Conservation (phyloP, 2,797 vertebrate genomes). For the Rhyacichthys aspro region DNA sequence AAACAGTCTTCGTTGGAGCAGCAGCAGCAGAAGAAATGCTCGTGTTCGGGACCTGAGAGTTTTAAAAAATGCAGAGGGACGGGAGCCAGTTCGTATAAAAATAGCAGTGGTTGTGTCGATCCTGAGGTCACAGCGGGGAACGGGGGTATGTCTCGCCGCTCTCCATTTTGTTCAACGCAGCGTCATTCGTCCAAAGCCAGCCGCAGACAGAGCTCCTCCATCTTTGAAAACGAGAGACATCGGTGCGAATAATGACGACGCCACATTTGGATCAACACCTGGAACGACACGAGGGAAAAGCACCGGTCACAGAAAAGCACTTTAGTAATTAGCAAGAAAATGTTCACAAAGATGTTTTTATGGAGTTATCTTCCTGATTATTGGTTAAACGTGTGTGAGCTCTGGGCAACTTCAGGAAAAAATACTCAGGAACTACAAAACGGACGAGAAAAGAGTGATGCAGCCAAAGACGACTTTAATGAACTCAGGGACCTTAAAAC, state of each 20-base stretch:
- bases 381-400: too few relatives aligned
- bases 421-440: too few relatives aligned
- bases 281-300: too few relatives aligned
- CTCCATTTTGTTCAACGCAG: slow-evolving; percentile 6
- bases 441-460: too few relatives aligned
- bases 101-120: not conserved
- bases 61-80: not conserved
- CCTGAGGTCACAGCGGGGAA: slow-evolving; percentile 10
- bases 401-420: too few relatives aligned
- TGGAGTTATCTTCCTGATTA: too few relatives aligned
- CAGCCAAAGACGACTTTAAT: too few relatives aligned
- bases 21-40: slow-evolving; percentile 1
- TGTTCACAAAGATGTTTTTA: too few relatives aligned
- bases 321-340: too few relatives aligned
- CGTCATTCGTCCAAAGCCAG: not conserved
- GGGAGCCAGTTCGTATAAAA: slow-evolving; percentile 1
- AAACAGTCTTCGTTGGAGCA: slow-evolving; percentile 11
- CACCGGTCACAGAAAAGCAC: too few relatives aligned
- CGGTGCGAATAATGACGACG: not conserved
- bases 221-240: not conserved
- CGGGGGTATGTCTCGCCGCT: slow-evolving; percentile 3
- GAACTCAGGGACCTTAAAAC: too few relatives aligned
- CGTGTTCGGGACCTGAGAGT: slow-evolving; percentile 6
- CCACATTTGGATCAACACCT: not conserved
- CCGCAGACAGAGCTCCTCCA: not conserved